Base-by-base conservation (phyloP, 2,113 vertebrate genomes). In the Pluvialis apricaria region DNA sequence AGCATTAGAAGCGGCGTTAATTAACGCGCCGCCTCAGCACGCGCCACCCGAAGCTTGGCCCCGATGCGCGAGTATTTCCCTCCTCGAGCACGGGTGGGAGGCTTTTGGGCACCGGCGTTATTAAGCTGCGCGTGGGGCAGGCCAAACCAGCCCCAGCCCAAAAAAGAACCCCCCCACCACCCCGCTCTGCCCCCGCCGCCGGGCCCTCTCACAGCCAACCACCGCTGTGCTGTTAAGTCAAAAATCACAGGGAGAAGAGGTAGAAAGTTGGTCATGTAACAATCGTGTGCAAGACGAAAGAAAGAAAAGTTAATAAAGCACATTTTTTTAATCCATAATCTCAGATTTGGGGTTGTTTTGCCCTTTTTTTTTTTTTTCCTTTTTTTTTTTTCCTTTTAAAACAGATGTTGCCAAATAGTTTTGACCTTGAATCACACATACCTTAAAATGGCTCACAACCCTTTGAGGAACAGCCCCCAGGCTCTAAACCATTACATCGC, bases 1-100 rank as follows among this genome's bases (percentile, higher is more conserved):
- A 2, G 1, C 3, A 0, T 17, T 4, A 16, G 6, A 1, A 22
- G 1, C 6, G 2, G 61, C 1, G 11, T 9, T 68, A 9, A 40
- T 51, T 8, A 44, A 8, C 4, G 3, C 5, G 24, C 36, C 8
- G 0, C 4, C 5, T 2, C 5, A 6, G 4, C 38, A 4, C 14
- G 0, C 2, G 1, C 7, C 34, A 0, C 45, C 10, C 7, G 31
- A 34, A 40, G 15, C 12, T 15, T 15, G 13, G 16, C 44, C 0
- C 18, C 8, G n/a, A 1, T 1, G 47, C 7, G 0, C 17, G 5
- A 4, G 40, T 19, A 7, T 44, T 14, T 45, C 16, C 0, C 15
- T 42, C 51, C 57, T 29, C 15, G 0, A 11, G 51, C 55, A 8
- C 10, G 1, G 10, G 61, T 3, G 5, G 5, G 29, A 24, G 70